Evolutionary conservation across 1,140 invertebrate genomes (phyloP), one percentile per base, ranked within the genome.

Genomic region (Neomicropteryx cornuta): DNA sequence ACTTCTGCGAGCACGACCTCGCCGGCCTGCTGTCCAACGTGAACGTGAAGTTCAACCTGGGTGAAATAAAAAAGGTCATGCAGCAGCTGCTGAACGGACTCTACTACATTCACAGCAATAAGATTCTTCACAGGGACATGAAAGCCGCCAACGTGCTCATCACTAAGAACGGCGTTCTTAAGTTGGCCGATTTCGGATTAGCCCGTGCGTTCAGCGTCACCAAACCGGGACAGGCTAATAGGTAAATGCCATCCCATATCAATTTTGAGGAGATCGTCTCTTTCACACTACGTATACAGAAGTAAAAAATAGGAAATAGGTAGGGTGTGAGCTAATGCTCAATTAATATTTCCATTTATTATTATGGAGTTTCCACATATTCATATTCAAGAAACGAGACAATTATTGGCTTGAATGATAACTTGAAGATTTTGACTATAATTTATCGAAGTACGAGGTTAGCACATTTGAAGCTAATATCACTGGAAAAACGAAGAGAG

Each of bases 81-180:
- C 90, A 97, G 59, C 96, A 99, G 58, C 67, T 99, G 18, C 64
- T 99, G 0, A 94, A 97, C 63, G 96, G 95, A 18, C 68, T 98
- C 0, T 97, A 94, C 60, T 97, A 93, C 52, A 97, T 97, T 58
- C 93, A 98, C 55, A 91, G 83, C 47, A 96, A 95, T 66, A 96
- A 96, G 77, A 90, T 90, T 43, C 60, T 95, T 1, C 91, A 94
- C 58, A 74, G 94, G 52, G 94, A 98, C 55, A 97, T 99, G 92
- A 99, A 99, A 70, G 92, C 97, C 29, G 95, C 96, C 0, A 99
- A 99, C 74, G 92, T 99, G 33, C 67, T 99, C 2, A 94, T 99
- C 33, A 97, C 93, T 2, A 97, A 96, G 63, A 85, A 85, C 68
- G 96, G 97, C n/a, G 77, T 91, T 17, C 56, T 94, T 16, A 94